Evolutionary conservation across 2,113 vertebrate genomes (phyloP).

Genomic region (Beaufortia kweichowensis): DNA sequence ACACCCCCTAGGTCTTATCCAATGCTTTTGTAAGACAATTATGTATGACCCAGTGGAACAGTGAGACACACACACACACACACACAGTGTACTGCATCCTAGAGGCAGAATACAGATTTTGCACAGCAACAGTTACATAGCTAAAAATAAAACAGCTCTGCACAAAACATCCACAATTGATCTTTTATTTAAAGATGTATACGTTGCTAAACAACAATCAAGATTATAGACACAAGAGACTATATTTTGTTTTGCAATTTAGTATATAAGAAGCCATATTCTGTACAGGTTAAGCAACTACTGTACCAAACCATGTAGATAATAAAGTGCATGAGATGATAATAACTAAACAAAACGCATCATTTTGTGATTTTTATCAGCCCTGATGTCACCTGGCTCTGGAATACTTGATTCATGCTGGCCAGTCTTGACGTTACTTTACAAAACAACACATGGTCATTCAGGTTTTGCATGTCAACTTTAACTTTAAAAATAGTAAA

Average conservation of each 20-base stretch:
- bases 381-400: too few relatives aligned
- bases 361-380: too few relatives aligned
- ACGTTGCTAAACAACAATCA: not conserved
- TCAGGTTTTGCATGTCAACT: too few relatives aligned
- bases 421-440: too few relatives aligned
- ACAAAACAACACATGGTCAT: too few relatives aligned
- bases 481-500: too few relatives aligned
- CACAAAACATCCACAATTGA: not conserved
- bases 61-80: conserved; percentile 39
- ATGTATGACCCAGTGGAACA: conserved; percentile 55
- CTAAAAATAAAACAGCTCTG: not conserved
- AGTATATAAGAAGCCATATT: not conserved
- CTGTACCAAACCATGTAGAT: not conserved
- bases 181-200: conserved; percentile 12
- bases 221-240: too few relatives aligned
- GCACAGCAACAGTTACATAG: conserved; percentile 34
- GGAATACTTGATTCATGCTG: too few relatives aligned
- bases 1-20: conserved; percentile 39
- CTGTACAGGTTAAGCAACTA: conserved; percentile 5
- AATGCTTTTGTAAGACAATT: conserved; percentile 61
- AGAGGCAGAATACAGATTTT: conserved; percentile 21
- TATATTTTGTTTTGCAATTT: not conserved
- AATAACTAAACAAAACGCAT: too few relatives aligned
- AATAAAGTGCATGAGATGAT: too few relatives aligned
- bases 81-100: conserved; percentile 26